phyloP scores from a whole-genome alignment of 1,140 invertebrate species.

The Acromyrmex charruanus region DNA sequence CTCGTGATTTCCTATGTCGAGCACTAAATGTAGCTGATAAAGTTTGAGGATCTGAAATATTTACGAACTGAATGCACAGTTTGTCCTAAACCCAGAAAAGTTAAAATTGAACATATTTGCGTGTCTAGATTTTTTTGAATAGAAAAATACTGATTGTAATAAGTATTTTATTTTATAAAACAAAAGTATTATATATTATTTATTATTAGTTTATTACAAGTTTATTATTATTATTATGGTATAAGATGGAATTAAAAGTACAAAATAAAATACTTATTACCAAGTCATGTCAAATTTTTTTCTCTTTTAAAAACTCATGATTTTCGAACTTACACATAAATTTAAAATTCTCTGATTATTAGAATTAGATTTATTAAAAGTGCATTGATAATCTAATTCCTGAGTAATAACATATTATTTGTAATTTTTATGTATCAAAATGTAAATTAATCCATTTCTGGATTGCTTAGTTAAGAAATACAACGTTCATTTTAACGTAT shows the following conservation, averaged over 20 bases:
- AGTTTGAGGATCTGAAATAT: conserved; percentile 3
- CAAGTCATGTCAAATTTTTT: too few relatives aligned
- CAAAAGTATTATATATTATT: background rate
- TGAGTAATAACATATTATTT: too few relatives aligned
- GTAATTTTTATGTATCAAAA: too few relatives aligned
- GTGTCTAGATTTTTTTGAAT: background rate
- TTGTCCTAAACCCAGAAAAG: background rate
- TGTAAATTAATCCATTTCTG: too few relatives aligned
- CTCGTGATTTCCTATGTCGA: background rate
- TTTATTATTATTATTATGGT: background rate
- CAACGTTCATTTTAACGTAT: too few relatives aligned
- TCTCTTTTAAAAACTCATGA: background rate
- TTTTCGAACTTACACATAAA: background rate
- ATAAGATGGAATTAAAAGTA: background rate
- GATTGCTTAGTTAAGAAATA: too few relatives aligned
- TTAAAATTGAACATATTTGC: background rate
- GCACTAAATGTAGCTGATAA: background rate
- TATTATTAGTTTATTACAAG: background rate
- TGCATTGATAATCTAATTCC: too few relatives aligned
- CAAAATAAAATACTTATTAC: background rate
- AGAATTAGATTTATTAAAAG: too few relatives aligned
- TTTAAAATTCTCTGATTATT: background rate
- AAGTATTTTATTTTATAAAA: background rate
- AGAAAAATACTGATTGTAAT: background rate
- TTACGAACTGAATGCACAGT: background rate